A percentile compares a stretch with the other conserved stretches of the same genome.
Conservation (phyloP, 2,113 vertebrate genomes). For the Aegithalos caudatus region DNA sequence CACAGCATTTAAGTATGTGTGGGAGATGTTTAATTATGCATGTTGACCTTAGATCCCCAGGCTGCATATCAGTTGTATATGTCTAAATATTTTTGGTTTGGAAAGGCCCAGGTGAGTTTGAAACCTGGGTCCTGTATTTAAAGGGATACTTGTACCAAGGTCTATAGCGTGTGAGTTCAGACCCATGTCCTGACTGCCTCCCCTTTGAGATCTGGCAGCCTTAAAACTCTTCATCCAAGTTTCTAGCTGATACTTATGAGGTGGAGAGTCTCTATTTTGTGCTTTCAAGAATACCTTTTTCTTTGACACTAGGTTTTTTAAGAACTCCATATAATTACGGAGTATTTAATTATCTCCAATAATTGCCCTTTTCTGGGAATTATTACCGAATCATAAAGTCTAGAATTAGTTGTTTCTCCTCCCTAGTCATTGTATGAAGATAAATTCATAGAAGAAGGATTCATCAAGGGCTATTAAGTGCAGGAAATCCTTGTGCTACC, state of each 20-base stretch:
- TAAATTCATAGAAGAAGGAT: neutral
- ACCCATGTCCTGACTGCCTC: neutral
- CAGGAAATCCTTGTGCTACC: neutral
- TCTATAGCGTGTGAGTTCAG: neutral
- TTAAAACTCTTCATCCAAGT: neutral
- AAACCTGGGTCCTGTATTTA: neutral
- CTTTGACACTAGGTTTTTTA: neutral
- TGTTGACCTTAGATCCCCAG: neutral
- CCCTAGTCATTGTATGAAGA: neutral
- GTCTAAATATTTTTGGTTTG: neutral
- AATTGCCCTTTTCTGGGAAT: neutral
- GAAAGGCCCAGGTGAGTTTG: neutral
- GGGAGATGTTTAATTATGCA: neutral
- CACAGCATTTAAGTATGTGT: neutral
- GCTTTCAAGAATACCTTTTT: neutral
- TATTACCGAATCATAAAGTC: neutral
- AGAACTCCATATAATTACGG: neutral
- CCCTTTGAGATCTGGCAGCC: neutral
- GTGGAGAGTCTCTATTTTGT: neutral
- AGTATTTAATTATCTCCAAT: too few species aligned
- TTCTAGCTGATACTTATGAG: neutral
- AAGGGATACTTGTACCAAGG: neutral
- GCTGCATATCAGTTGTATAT: neutral
- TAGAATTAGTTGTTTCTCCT: neutral
- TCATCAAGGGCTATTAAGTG: neutral